Conservation (phyloP, 2,113 vertebrate genomes). For the Agapornis roseicollis region DNA sequence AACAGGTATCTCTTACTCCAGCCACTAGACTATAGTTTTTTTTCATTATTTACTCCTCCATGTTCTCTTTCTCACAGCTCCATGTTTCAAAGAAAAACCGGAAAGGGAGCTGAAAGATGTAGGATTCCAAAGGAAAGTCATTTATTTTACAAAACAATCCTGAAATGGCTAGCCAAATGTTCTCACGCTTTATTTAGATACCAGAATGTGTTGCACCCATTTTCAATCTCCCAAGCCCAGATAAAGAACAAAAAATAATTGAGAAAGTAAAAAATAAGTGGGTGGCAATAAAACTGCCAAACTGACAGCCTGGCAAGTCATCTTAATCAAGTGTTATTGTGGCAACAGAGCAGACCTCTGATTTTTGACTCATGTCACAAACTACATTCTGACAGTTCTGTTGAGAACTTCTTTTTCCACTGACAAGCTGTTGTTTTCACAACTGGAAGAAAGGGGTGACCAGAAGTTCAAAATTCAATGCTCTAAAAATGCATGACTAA, state of each 20-base stretch:
- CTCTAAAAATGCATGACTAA: not conserved
- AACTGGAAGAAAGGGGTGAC: slow-evolving; percentile 47
- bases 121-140: not conserved
- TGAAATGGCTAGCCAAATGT: not conserved
- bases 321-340: not conserved
- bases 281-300: not conserved
- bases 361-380: slow-evolving; percentile 33
- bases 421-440: slow-evolving; percentile 51
- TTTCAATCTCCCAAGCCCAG: not conserved
- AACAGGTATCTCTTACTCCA: not conserved
- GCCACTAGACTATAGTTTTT: not conserved
- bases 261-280: slow-evolving; percentile 13
- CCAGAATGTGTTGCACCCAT: not conserved
- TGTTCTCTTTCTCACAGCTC: not conserved
- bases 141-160: not conserved
- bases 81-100: not conserved
- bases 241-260: slow-evolving; percentile 12
- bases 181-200: not conserved
- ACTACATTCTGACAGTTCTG: not conserved
- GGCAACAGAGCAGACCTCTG: not conserved
- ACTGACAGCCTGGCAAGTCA: not conserved
- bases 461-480: slow-evolving; percentile 49
- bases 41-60: not conserved
- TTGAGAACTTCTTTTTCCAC: slow-evolving; percentile 27
- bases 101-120: not conserved